phyloP scores from a whole-genome alignment of 2,113 vertebrate species.

The Coturnix japonica region DNA sequence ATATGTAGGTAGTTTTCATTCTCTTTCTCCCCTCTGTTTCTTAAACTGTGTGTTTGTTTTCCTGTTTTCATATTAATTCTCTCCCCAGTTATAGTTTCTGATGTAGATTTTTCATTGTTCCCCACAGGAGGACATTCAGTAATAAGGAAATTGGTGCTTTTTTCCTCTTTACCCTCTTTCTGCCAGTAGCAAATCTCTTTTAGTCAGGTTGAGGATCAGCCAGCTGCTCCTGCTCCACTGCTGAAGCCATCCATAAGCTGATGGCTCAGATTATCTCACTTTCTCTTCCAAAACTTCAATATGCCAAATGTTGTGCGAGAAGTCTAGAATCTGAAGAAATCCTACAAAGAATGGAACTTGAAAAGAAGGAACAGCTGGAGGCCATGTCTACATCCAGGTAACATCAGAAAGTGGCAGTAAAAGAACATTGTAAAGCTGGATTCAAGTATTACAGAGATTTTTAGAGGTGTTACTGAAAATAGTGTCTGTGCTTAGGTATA shows the following conservation, averaged over 20 bases:
- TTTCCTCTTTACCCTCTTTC: not conserved
- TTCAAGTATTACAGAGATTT: not conserved
- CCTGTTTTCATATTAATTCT: not conserved
- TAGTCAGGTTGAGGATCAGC: not conserved
- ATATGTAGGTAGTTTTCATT: not conserved
- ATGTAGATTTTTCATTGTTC: not conserved
- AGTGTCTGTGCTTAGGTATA: not conserved
- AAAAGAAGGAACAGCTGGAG: not conserved
- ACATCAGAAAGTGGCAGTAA: not conserved
- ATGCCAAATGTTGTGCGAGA: accelerated
- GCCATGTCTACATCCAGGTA: not conserved
- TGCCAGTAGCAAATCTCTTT: not conserved
- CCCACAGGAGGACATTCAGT: not conserved
- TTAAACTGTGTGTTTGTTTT: not conserved
- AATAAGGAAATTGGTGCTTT: not conserved
- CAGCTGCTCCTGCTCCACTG: not conserved
- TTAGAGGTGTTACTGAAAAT: not conserved
- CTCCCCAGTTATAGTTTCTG: accelerated
- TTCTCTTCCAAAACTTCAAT: not conserved
- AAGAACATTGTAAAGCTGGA: not conserved
- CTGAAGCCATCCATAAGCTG: not conserved
- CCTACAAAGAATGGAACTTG: not conserved
- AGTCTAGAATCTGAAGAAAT: not conserved
- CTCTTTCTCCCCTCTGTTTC: not conserved
- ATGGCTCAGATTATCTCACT: not conserved